Base-by-base conservation (phyloP, 2,888 invertebrate genomes). In the Acrobasis consociella region DNA sequence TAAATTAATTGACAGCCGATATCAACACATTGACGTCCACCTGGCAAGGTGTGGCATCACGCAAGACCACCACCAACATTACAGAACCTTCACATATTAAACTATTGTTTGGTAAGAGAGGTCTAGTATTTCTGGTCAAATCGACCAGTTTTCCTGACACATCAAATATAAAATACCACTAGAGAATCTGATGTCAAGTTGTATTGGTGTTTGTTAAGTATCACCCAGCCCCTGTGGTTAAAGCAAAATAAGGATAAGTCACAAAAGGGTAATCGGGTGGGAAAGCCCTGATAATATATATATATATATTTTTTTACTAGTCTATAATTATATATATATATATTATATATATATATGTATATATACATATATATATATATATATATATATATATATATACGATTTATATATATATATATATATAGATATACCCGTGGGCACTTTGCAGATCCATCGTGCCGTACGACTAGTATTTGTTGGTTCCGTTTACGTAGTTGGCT, bases 191-290 rank as follows among this genome's bases (percentile, higher is more conserved):
- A 52, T 65, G 15, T 52, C 65, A 51, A n/a, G 15, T 37, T 51
- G 61, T 1, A 7, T 15, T 62, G 66, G 66, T 63, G 63, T 64
- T 58, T 68, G 64, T 62, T 56, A 62, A 58, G 46, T 46, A 46
- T 46, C 46, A 46, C 13, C 13, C 13, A 46, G 13, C 46, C 46
- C 31, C 31, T 31, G 31, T 31, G 31, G 31, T 31, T 31, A 31
- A 65, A 68, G 64, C 64, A 65, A 66, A 68, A 66, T 65, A 65
- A 65, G 31, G 31, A 68, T 50, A 60, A 49, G 64, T 62, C 64
- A 55, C 58, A 60, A 55, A 64, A 66, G 62, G 64, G 62, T 39
- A 63, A 52, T 51, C 15, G 50, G 62, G 60, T 61, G 51, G 64
- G 62, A 62, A 37, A 61, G 64, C 55, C 53, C 9, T 53, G 31